Base-by-base conservation (phyloP, 2,797 vertebrate genomes). In the Galaxias olidus region DNA sequence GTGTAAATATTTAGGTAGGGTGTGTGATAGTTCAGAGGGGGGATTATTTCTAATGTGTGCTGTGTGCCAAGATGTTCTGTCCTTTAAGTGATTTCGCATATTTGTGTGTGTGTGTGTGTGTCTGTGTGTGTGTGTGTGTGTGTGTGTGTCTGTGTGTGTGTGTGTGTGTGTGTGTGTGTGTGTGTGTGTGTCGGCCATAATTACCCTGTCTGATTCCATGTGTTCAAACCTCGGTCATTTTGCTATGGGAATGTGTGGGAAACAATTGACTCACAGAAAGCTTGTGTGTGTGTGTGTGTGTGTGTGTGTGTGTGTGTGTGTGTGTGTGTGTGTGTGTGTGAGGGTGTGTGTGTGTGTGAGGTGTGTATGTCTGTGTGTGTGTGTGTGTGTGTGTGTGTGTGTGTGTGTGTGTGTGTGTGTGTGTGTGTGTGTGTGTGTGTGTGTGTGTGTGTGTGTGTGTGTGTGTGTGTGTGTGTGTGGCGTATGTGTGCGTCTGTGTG, bases 281-380 rank as follows among this genome's bases (percentile, higher is more conserved):
- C 14, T 4, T 17, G 49, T 52, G 50, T 52, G 18, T 52, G 50
- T 52, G 50, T 52, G 17, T 52, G 50, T 52, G 50, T 19, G 50
- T 1, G 17, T 10, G 17, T 3, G 50, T n/a, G 50, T 9, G 50
- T 19, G 50, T 50, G 48, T 50, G 50, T 9, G n/a, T 51, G 2
- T 30, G 30, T 30, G 2, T 30, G 30, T 30, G 30, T 2, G 30
- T 5, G 30, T 30, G 30, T 30, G 30, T 30, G 49, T 51, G 49
- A 9, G 49, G n/a, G 49, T 9, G 11, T 11, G 11, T 18, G 56
- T 59, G 42, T 59, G 56, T 44, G 41, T 46, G 56, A 6, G 41
- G 43, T 60, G 47, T 49, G 47, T 49, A n/a, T 49, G 47, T 49
- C 12, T 49, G 47, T 49, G 47, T 49, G 47, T 14, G 13, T 51